Percentiles rank a stretch among this genome's conserved stretches.
phyloP scores from a whole-genome alignment of 2,113 vertebrate species.

The Stigmatopora argus region DNA sequence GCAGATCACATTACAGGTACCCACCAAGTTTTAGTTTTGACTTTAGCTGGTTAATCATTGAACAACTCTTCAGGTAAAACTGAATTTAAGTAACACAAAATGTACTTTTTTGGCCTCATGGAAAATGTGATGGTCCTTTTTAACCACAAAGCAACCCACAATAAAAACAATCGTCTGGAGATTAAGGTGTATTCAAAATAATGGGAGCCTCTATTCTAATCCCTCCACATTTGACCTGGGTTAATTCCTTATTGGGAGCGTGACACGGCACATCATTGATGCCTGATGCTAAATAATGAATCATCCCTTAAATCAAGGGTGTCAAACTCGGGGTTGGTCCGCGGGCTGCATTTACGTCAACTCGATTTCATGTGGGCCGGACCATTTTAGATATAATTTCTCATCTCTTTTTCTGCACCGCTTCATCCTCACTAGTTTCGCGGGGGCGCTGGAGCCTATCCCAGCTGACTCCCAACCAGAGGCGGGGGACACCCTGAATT shows the following conservation, averaged over 20 bases:
- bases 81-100: not conserved
- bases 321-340: no score
- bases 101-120: not conserved
- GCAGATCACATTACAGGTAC: no score
- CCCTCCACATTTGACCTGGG: not conserved
- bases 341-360: no score
- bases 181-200: not conserved
- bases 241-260: not conserved
- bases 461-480: no score
- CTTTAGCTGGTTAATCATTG: not conserved
- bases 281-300: slow-evolving; percentile 12
- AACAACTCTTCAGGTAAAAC: not conserved
- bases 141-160: not conserved
- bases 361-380: no score
- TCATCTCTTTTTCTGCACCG: no score
- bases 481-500: no score
- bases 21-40: not conserved
- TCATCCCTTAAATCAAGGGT: slow-evolving; percentile 15
- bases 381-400: no score
- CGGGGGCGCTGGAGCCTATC: no score
- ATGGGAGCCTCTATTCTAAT: no score
- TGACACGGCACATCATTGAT: slow-evolving; percentile 21
- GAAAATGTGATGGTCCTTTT: not conserved
- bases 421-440: no score
- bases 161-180: not conserved